These are phyloP conservation scores for Macaria liturata DNA, from an alignment of 2,888 invertebrate species.

Conservation along the genomic window DNA sequence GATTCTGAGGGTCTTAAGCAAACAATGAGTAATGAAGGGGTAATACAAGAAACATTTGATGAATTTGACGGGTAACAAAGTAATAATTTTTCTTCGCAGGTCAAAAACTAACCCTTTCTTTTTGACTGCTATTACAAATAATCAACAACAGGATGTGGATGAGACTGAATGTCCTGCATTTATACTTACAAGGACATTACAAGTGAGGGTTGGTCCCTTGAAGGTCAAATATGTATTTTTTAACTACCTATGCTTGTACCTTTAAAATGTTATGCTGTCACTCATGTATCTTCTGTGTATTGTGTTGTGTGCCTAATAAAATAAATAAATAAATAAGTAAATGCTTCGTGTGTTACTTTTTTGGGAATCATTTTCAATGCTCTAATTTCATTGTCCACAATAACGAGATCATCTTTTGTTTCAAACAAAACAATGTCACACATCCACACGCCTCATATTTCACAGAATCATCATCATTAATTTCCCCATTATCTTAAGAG, in stretches of 20 bases:
- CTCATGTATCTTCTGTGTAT: too few relatives aligned
- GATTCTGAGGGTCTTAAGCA: constrained; percentile 31
- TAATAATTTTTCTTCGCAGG: too few relatives aligned
- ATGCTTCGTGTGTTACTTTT: too few relatives aligned
- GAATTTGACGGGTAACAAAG: background rate
- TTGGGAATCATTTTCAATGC: too few relatives aligned
- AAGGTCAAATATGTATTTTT: constrained; percentile 39
- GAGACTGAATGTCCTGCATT: constrained; percentile 42
- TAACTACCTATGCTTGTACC: too few relatives aligned
- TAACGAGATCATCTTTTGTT: too few relatives aligned
- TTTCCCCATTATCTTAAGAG: constrained; percentile 44
- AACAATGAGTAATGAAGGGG: constrained; percentile 21
- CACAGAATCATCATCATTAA: constrained; percentile 34
- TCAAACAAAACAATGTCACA: constrained; percentile 5
- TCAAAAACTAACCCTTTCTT: too few relatives aligned
- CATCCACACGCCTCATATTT: constrained; percentile 21
- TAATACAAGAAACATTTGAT: constrained; percentile 5
- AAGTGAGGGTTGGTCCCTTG: constrained; percentile 58
- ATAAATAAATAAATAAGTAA: too few relatives aligned
- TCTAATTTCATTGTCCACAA: too few relatives aligned
- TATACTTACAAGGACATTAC: constrained; percentile 60
- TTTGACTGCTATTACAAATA: constrained; percentile 25
- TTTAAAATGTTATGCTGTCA: too few relatives aligned
- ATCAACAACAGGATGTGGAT: constrained; percentile 61
- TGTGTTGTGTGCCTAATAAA: too few relatives aligned